Base-by-base conservation (phyloP, 1,140 invertebrate species). In the Cotesia chilonis region DNA sequence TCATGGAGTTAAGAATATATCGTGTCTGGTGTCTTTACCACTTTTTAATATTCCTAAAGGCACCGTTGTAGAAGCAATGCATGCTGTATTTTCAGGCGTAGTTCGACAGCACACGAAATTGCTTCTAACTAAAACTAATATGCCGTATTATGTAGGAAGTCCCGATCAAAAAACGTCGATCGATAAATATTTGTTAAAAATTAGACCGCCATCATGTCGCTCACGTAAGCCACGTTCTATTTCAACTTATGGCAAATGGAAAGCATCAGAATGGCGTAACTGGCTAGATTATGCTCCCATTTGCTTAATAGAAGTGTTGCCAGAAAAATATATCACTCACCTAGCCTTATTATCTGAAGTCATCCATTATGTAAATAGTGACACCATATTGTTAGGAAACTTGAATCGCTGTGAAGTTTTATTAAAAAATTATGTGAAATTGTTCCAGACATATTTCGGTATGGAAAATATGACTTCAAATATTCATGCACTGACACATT, bases 1-100 rank as follows among this genome's bases (percentile, higher is more conserved):
- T 4, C 54, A 55, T n/a, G 54, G 54, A 55, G 17, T 55, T 12
- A 55, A 55, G n/a, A 55, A 55, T n/a, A 55, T 55, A 12, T 55
- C 54, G n/a, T 12, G 9, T 14, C 4, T 55, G 12, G 54, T 55
- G 38, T 5, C 38, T 41, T 41, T 41, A 41, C 38, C 38, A 41
- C 9, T 9, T 7, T 41, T 41, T 4, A 9, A 41, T 41, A 3
- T 41, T 7, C 9, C 5, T 9, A 41, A 41, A 41, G 38, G 38
- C 5, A 9, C 9, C 9, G 4, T 41, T 41, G 4, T 41, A 7
- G 38, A 41, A 41, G 38, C 38, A 41, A 41, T 41, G 38, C 38
- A 41, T 41, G 38, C 38, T 41, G 38, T 41, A 5, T 41, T 41
- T 9, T 1, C 4, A 1, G 38, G 38, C 5, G 38, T 41, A 41